Percentiles rank a stretch among this genome's conserved stretches.
Conservation (phyloP, 92 coral and sea anemone genomes). For the Heteractis magnifica region DNA sequence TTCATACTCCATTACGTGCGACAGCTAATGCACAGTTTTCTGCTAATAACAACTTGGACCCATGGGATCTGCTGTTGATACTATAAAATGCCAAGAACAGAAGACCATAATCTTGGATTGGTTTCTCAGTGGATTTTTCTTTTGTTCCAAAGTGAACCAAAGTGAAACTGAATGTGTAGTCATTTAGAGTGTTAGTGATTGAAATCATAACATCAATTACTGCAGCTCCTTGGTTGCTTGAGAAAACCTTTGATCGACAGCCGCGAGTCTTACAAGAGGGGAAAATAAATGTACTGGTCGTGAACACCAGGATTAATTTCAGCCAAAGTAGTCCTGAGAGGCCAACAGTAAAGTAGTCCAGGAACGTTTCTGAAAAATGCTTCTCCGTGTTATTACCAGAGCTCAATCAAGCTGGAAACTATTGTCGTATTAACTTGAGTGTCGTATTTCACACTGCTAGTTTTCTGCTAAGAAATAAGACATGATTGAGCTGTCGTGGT, state of each 20-base stretch:
- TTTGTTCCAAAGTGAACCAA: not conserved
- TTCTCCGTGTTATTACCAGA: not conserved
- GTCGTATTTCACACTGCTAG: not conserved
- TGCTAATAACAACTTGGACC: not conserved
- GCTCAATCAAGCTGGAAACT: not conserved
- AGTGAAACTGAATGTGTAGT: too few species aligned
- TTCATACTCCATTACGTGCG: not conserved
- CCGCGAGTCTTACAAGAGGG: too few species aligned
- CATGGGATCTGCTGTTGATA: not conserved
- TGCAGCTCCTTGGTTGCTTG: too few species aligned
- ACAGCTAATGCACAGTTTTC: not conserved
- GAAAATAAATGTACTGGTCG: too few species aligned
- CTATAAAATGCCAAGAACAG: not conserved
- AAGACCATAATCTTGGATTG: not conserved
- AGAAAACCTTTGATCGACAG: too few species aligned
- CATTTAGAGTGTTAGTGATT: too few species aligned
- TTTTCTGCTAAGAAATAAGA: not conserved
- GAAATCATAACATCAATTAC: too few species aligned
- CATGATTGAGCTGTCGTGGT: not conserved
- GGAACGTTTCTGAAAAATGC: not conserved
- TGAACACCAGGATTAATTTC: not conserved
- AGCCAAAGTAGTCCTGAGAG: not conserved
- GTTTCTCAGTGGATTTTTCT: not conserved
- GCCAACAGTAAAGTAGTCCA: not conserved
- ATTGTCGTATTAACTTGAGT: not conserved